Evolutionary conservation across 2,797 vertebrate species (phyloP).

Genomic region (Pseudochaenichthys georgianus): DNA sequence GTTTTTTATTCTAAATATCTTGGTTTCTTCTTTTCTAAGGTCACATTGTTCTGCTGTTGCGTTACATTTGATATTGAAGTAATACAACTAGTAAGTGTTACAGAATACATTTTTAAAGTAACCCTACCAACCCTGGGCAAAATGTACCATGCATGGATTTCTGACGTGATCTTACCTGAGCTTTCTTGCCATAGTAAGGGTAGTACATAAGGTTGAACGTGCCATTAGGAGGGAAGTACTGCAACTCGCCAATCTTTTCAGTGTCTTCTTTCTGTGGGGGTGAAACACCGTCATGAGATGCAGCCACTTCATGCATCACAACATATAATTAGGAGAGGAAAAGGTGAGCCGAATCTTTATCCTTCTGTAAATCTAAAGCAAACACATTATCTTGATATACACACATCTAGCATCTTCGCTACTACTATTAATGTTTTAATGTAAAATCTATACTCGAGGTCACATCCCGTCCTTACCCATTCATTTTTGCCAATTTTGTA

Average conservation of each 20-base stretch:
- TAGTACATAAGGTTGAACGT: conserved; percentile 96
- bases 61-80: too few relatives aligned
- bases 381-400: conserved; percentile 3
- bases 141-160: neutral
- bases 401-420: conserved; percentile 12
- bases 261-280: conserved; percentile 80
- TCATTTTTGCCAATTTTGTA: conserved; percentile 84
- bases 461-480: conserved; percentile 81
- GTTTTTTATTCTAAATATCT: too few relatives aligned
- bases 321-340: conserved; percentile 1
- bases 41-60: too few relatives aligned
- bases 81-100: too few relatives aligned
- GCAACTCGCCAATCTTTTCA: conserved; percentile 79
- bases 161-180: conserved; percentile 88
- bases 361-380: conserved; percentile 30
- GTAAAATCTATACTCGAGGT: conserved; percentile 39
- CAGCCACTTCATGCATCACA: neutral
- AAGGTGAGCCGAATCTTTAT: conserved; percentile 22
- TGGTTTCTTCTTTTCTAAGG: too few relatives aligned
- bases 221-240: conserved; percentile 89
- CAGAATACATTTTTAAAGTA: too few relatives aligned
- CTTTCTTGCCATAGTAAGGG: conserved; percentile 95
- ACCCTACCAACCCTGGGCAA: neutral
- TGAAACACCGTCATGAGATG: conserved; percentile 38
- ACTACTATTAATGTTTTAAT: conserved; percentile 8